Conservation (phyloP, 1,140 invertebrate species). For the Oedothorax gibbosus region DNA sequence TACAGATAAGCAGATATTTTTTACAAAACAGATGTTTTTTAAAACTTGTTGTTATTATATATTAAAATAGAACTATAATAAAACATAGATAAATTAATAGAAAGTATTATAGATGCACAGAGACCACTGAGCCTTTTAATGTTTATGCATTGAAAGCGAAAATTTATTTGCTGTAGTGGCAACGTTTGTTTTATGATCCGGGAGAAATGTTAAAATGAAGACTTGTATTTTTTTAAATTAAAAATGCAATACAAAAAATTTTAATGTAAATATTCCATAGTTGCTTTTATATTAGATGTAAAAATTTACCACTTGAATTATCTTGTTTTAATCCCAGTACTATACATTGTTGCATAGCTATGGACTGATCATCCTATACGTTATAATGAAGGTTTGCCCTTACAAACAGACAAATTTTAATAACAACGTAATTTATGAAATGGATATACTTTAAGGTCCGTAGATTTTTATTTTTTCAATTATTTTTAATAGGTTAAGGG, state of each 20-base stretch:
- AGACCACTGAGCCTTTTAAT: too few species aligned
- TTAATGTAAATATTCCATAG: background rate
- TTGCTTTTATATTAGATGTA: background rate
- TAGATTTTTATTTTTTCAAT: background rate
- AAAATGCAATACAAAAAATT: constrained; percentile 29
- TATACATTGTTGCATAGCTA: too few species aligned
- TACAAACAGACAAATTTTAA: background rate
- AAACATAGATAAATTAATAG: too few species aligned
- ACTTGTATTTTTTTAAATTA: constrained; percentile 31
- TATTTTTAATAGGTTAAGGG: background rate
- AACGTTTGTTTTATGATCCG: constrained; percentile 19
- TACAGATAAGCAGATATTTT: too few species aligned
- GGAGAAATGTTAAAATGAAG: constrained; percentile 33
- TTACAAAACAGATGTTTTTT: too few species aligned
- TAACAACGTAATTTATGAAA: background rate
- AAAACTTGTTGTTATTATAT: too few species aligned
- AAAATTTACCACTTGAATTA: too few species aligned
- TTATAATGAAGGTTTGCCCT: constrained; percentile 25
- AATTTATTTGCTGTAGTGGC: constrained; percentile 15
- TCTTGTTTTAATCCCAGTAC: too few species aligned
- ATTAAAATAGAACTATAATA: too few species aligned
- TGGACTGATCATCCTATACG: background rate
- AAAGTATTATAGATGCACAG: too few species aligned
- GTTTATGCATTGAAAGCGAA: background rate
- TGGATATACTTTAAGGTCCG: background rate